Percentiles rank a stretch among this genome's conserved stretches.
These are phyloP conservation scores for Halichondria panicea DNA, from an alignment of 37 sponge, comb jelly and placozoan species.

Conservation along the genomic window DNA sequence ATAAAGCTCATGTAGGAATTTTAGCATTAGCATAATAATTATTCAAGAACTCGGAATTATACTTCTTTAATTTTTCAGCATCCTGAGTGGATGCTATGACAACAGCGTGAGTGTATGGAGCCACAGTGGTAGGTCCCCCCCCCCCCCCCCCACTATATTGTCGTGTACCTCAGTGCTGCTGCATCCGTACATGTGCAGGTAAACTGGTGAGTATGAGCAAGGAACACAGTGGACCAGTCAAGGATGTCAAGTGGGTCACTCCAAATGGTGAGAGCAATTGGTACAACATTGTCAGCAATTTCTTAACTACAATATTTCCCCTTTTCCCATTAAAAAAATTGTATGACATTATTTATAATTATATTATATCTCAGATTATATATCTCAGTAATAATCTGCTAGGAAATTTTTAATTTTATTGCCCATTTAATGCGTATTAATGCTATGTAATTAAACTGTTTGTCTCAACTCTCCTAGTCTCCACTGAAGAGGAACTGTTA, in stretches of 20 bases:
- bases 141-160: not conserved
- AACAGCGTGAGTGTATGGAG: constrained; percentile 63
- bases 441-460: no score
- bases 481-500: not conserved
- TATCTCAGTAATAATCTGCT: no score
- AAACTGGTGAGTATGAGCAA: constrained; percentile 14
- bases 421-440: no score
- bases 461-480: no score
- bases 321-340: no score
- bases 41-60: not conserved
- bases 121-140: constrained; percentile 25
- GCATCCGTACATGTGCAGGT: not conserved
- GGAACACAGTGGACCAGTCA: constrained; percentile 63
- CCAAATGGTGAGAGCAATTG: not conserved
- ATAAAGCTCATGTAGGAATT: not conserved
- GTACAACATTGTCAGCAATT: no score
- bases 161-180: not conserved
- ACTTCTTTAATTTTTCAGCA: constrained; percentile 22
- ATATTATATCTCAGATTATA: no score
- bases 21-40: not conserved
- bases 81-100: constrained; percentile 82
- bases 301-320: no score
- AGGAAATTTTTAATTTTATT: no score
- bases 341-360: no score
- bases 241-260: constrained; percentile 64